Base-by-base conservation (phyloP, 2,888 invertebrate species). In the Anoplius nigerrimus region DNA sequence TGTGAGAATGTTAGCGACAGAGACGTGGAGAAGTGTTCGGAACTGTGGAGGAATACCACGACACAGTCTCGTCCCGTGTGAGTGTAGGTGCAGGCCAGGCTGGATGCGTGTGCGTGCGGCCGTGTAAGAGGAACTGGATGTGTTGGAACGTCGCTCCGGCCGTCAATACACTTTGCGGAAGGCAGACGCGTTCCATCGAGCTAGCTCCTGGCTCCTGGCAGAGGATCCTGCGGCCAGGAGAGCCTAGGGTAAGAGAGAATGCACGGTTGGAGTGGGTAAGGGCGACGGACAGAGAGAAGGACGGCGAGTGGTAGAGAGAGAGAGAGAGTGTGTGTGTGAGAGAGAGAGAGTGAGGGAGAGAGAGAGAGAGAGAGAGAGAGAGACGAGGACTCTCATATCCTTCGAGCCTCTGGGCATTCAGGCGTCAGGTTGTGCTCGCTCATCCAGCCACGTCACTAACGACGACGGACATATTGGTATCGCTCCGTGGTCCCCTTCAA, bases 121-220 rank as follows among this genome's bases (percentile, higher is more conserved):
- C 2, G 53, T 53, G 24, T 53, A n/a, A n/a, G 18, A 45, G 2
- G 21, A 11, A 27, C 24, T 57, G 34, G 54, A 48, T 65, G 62
- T 54, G 58, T 67, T 68, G 66, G 68, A 57, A 69, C 76, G 74
- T 79, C 78, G 76, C 72, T 79, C 71, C 68, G 71, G 71, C 80
- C 80, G 79, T 83, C 84, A 81, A 85, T 84, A 85, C 76, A 82
- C 80, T 83, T 83, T 82, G 79, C 79, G 73, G 75, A 78, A 63
- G 74, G 82, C 75, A 82, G 82, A 83, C 76, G 68, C 73, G 81
- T 81, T 82, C 79, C 78, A 74, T 74, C 83, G 74, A 74, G 75
- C 73, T 73, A 78, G 72, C 71, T 71, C 71, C 74, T 70, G 75
- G 79, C 76, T 82, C 74, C 76, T 68, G 74, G 67, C 70, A 69